Evolutionary conservation across 2,113 vertebrate genomes (phyloP), one percentile per base, ranked within the genome.

Genomic region (Lamprologus callipterus): DNA sequence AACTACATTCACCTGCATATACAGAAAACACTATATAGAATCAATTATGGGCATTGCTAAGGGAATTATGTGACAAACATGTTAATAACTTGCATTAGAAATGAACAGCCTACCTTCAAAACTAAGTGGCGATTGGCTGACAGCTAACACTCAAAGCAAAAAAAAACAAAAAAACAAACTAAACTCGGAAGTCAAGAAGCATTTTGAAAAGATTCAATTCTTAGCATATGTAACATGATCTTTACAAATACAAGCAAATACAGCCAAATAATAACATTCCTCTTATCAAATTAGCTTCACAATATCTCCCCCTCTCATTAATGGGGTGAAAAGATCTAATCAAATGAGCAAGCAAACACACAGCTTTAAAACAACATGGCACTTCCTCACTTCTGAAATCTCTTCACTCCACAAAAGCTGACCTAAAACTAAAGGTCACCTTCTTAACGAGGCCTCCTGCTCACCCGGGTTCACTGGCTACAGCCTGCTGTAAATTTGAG

Each of bases 401-500:
- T 88, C 90, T 85, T 89, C 86, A 92, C 94, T 92, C 85, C 88
- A 95, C 90, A 92, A 93, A 94, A 94, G 84, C 92, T 88, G 94
- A 94, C 94, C 95, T 93, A 8, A 91, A 88, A 88, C 84, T 26
- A 84, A 89, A 95, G 96, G 95, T 95, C 93, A 91, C 21, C 81
- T 51, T 85, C 90, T 96, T 96, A 96, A 96, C 91, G 93, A 96
- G 90, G 87, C 94, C 92, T 93, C 87, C 65, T 55, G 94, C 94
- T 94, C 91, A 91, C 89, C 90, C 83, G 47, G 88, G 93, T 96
- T 95, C 91, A 93, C 92, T 87, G 93, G 84, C 95, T 96, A 93
- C 65, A 89, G 91, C 85, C 92, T 91, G 94, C 95, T 95, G 95
- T 96, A 97, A 97, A 97, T 92, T 88, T 92, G 94, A 51, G 89